Evolutionary conservation across 2,113 vertebrate genomes (phyloP).

Genomic region (Xenotilapia flavipinnis): DNA sequence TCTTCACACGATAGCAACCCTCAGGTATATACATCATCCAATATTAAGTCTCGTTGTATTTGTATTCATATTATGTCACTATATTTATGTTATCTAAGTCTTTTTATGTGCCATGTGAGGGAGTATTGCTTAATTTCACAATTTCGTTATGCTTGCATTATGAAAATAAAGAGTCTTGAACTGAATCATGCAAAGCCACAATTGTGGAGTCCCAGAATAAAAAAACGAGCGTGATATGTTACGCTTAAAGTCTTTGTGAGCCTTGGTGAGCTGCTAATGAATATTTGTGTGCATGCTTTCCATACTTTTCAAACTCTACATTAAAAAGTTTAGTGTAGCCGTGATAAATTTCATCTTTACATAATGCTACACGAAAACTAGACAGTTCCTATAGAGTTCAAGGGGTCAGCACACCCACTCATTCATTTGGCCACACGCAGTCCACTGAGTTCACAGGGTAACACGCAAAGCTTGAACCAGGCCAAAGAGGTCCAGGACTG

Average conservation of each 20-base stretch:
- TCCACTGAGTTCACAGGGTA: background rate
- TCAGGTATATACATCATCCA: background rate
- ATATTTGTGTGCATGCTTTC: background rate
- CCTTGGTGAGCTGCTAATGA: background rate
- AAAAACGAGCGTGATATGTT: background rate
- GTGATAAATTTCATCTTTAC: background rate
- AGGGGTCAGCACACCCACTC: constrained; percentile 39
- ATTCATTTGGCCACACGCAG: background rate
- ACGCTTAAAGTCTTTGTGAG: background rate
- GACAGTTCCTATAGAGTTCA: constrained; percentile 8
- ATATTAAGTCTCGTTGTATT: background rate
- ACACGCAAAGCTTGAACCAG: background rate
- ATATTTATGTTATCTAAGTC: background rate
- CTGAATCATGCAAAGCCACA: background rate
- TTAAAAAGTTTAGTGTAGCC: background rate
- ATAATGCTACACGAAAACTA: background rate
- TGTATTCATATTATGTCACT: background rate
- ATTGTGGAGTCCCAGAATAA: background rate
- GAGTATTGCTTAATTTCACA: background rate
- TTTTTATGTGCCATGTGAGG: background rate
- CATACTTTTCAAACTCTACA: background rate
- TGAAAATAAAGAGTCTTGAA: background rate
- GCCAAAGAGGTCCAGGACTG: background rate
- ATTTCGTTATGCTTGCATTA: background rate
- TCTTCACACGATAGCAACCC: background rate